Conservation (phyloP, 2,888 invertebrate genomes). For the Acronicta alni region DNA sequence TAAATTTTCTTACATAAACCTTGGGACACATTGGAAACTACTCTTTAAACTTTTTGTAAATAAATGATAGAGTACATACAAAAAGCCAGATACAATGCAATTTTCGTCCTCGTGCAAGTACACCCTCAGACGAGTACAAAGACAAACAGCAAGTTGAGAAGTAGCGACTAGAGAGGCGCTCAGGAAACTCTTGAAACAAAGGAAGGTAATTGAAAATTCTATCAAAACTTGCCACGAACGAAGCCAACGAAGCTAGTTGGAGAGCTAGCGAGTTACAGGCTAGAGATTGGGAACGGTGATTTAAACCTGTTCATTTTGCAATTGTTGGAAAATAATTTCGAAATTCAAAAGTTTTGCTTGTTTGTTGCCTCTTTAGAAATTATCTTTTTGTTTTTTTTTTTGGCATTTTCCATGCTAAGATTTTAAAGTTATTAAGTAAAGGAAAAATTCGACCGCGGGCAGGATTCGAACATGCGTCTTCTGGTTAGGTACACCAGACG, state of each 20-base stretch:
- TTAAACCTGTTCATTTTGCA: not conserved
- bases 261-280: conserved; percentile 56
- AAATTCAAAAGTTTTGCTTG: not conserved
- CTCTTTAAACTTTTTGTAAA: too few species aligned
- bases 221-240: conserved; percentile 87
- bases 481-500: too few species aligned
- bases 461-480: too few species aligned
- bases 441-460: too few species aligned
- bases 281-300: conserved; percentile 38
- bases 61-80: too few species aligned
- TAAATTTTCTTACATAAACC: too few species aligned
- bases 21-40: too few species aligned
- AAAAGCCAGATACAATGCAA: not conserved
- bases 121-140: conserved; percentile 33
- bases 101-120: conserved; percentile 35
- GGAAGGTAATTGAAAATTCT: conserved; percentile 89
- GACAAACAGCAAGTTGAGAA: conserved; percentile 50
- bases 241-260: conserved; percentile 66
- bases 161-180: conserved; percentile 57
- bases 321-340: not conserved
- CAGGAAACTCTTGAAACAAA: conserved; percentile 83
- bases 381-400: too few species aligned
- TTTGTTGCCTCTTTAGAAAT: too few species aligned
- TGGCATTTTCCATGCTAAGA: too few species aligned
- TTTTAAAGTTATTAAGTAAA: too few species aligned